phyloP scores from a whole-genome alignment of 1,140 invertebrate genomes.

The Galendromus occidentalis region DNA sequence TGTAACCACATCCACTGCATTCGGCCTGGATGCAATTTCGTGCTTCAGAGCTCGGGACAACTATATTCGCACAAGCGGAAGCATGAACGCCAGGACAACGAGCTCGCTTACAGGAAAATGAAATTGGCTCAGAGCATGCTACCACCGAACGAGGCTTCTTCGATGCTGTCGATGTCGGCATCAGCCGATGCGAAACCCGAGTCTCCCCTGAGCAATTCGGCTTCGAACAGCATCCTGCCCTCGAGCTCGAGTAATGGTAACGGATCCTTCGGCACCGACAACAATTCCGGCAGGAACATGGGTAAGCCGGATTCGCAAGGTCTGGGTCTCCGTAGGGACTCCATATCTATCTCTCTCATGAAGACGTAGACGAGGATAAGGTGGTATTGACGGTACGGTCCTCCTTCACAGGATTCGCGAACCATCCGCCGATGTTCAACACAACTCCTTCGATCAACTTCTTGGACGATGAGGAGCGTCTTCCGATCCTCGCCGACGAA shows the following conservation, averaged over 20 bases:
- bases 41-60: constrained; percentile 83
- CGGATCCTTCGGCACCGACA: too few species aligned
- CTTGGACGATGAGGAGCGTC: constrained; percentile 2
- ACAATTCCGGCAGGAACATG: too few species aligned
- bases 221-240: too few species aligned
- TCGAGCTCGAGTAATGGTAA: too few species aligned
- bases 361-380: too few species aligned
- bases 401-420: background rate
- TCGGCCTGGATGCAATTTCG: constrained; percentile 74
- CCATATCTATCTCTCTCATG: too few species aligned
- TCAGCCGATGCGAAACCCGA: constrained; percentile 10
- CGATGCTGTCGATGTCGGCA: constrained; percentile 8
- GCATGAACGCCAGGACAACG: constrained; percentile 76
- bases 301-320: too few species aligned
- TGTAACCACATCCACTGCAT: constrained; percentile 98
- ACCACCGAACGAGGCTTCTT: constrained; percentile 9
- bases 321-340: too few species aligned
- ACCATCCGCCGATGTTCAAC: background rate
- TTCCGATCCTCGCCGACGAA: constrained; percentile 2
- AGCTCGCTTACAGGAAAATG: constrained; percentile 57
- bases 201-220: background rate
- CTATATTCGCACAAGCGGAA: constrained; percentile 94
- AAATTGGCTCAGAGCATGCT: constrained; percentile 39
- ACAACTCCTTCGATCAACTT: background rate
- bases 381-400: too few species aligned